Base-by-base conservation (phyloP, 2,888 invertebrate species). In the Leptopilina drosophilae region DNA sequence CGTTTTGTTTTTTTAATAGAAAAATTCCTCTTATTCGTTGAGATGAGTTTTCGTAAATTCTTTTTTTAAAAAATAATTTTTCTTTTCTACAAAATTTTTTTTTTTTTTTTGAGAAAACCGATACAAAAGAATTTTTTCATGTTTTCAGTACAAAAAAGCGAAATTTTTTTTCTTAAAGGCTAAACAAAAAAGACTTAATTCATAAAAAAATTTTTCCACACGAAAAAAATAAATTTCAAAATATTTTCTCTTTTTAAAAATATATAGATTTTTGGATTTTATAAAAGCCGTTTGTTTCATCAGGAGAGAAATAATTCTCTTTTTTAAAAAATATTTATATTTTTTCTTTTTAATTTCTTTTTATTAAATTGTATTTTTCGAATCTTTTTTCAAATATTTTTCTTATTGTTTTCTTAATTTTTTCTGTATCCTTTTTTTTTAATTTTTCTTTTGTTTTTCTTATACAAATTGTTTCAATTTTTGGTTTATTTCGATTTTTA, bases 91-190 rank as follows among this genome's bases (percentile, higher is more conserved):
- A 56, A 56, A 56, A 20, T 8, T 49, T 5, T 49, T 8, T 49
- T 49, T 49, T 1, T 46, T 46, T 46, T 46, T 5, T n/a, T n/a
- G n/a, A 62, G 20, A 62, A 53, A 56, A 73, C 73, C 73, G 73
- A 73, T 56, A 73, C 56, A 56, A 73, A 33, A 73, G 73, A 73
- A 40, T 33, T 56, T 49, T 20, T 33, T n/a, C 9, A n/a, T 33
- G 33, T 33, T 33, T 33, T 33, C 33, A 4, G 33, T 33, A 33
- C 33, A 33, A 33, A 33, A 33, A 33, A 33, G 33, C 26, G 12
- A 69, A 15, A 66, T 66, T 49, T 49, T 12, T 11, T 64, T 64
- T 46, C 6, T 26, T 69, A 53, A 6, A 49, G 7, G 12, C 26
- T 53, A 53, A 66, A 49, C 2, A 46, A 49, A 12, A 8, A 20